These are phyloP conservation scores for Ptychochromis oligacanthus DNA, from an alignment of 2,113 vertebrate genomes.

Conservation along the genomic window DNA sequence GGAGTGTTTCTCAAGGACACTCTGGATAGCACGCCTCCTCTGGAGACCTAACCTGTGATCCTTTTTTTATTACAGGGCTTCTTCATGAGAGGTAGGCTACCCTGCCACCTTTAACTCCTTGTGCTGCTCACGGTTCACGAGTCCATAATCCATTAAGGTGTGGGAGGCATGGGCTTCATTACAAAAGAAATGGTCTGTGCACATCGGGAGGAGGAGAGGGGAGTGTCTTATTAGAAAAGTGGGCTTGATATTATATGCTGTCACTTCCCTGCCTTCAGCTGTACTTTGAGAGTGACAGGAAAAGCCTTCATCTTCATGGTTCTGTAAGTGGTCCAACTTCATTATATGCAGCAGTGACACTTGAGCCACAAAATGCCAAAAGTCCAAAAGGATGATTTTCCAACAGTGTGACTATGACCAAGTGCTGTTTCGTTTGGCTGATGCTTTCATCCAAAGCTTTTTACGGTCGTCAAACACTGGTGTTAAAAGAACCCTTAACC, in stretches of 20 bases:
- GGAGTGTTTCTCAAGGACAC: constrained; percentile 35
- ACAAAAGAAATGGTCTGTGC: constrained; percentile 50
- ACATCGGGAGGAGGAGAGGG: not conserved
- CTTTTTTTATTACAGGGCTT: constrained; percentile 38
- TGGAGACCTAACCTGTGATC: constrained; percentile 35
- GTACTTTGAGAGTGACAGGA: constrained; percentile 19
- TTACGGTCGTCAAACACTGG: not conserved
- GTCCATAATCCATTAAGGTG: constrained; percentile 30
- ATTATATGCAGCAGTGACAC: constrained; percentile 15
- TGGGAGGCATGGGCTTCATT: constrained; percentile 38
- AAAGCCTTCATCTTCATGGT: constrained; percentile 18
- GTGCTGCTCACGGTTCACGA: constrained; percentile 29
- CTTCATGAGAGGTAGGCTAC: not conserved
- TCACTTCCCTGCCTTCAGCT: constrained; percentile 26
- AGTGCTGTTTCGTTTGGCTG: not conserved
- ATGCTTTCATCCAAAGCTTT: not conserved
- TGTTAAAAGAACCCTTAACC: not conserved
- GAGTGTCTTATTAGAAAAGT: constrained; percentile 24
- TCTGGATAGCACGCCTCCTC: not conserved
- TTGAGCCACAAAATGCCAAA: constrained; percentile 16
- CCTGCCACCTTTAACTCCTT: constrained; percentile 28
- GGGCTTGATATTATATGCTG: constrained; percentile 36
- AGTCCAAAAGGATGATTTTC: constrained; percentile 28
- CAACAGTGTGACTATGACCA: constrained; percentile 21
- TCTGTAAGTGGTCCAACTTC: constrained; percentile 2